Percentiles rank a stretch among this genome's conserved stretches.
These are phyloP conservation scores for Psilanteris sp. DNA, from an alignment of 1,140 invertebrate genomes.

Conservation along the genomic window DNA sequence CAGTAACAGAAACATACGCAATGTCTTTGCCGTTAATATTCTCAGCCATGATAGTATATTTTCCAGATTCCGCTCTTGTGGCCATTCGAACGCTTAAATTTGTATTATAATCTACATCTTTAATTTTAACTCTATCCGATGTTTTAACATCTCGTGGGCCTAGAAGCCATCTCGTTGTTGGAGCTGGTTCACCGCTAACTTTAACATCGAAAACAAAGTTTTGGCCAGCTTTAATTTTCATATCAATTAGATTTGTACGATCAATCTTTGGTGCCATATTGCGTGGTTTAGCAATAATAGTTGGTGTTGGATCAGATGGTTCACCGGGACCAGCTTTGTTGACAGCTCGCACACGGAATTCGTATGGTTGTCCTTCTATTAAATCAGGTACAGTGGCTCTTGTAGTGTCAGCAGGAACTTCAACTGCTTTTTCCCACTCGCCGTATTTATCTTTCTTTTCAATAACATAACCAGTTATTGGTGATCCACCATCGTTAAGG, in stretches of 20 bases:
- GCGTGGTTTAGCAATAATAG: slow-evolving; percentile 93
- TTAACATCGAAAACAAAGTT: slow-evolving; percentile 90
- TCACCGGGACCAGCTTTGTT: slow-evolving; percentile 97
- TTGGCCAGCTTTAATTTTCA: slow-evolving; percentile 94
- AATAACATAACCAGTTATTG: slow-evolving; percentile 91
- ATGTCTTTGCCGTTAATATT: slow-evolving; percentile 96
- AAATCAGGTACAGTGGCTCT: slow-evolving; percentile 93
- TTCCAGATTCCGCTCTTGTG: slow-evolving; percentile 92
- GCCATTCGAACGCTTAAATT: slow-evolving; percentile 92
- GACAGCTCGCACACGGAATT: slow-evolving; percentile 94
- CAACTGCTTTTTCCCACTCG: slow-evolving; percentile 94
- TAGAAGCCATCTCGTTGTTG: slow-evolving; percentile 93
- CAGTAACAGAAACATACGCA: slow-evolving; percentile 94
- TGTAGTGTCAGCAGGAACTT: slow-evolving; percentile 89
- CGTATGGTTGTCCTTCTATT: slow-evolving; percentile 93
- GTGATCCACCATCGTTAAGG: slow-evolving; percentile 90
- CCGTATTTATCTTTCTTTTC: slow-evolving; percentile 97
- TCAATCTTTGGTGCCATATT: slow-evolving; percentile 93
- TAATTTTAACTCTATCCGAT: slow-evolving; percentile 86
- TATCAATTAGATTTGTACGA: slow-evolving; percentile 90
- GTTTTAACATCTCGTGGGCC: slow-evolving; percentile 86
- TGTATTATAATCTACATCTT: slow-evolving; percentile 93
- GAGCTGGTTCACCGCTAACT: slow-evolving; percentile 93
- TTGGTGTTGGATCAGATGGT: slow-evolving; percentile 91
- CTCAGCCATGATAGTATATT: slow-evolving; percentile 94